Evolutionary conservation across 2,113 vertebrate species (phyloP), one percentile per base, ranked within the genome.

Genomic region (Protomyctophum bolini): DNA sequence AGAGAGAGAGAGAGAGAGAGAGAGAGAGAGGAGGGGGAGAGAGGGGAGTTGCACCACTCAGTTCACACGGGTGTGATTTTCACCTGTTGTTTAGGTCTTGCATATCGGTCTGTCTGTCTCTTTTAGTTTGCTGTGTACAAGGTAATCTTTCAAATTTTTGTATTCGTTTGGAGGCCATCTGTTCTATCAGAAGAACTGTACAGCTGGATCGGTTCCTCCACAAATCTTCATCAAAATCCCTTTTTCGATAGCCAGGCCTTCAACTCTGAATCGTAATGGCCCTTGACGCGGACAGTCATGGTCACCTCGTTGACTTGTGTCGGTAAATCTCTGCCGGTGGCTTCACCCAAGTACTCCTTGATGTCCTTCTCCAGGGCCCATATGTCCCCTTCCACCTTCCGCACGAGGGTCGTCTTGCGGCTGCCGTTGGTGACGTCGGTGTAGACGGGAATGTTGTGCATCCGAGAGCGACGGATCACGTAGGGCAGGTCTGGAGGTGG

Each of bases 391-490:
- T 96, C 96, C 54, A 98, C 93, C 72, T 94, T 96, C 1, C 96
- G 90, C 41, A 98, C 78, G 12, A 97, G 59, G 0, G 96, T 98
- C 57, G 90, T 93, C 64, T 77, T 89, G 7, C 95, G 91, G 80
- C 87, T 93, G 8, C 94, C 91, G 8, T 93, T 84, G 1, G 94
- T 96, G 54, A 94, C 70, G 70, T 96, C 93, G 0, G 72, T 94
- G 80, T 98, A 98, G 8, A 98, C 94, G 0, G 96, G 96, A 33
- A 97, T 56, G 68, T 96, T 98, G 89, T 98, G 94, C 96, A 98
- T 95, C 5, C 96, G 91, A 21, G 96, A 96, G 15, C 96, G 95
- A 11, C 95, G 93, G 56, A 98, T 91, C 68, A 93, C 91, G 79
- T 96, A 98, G 0, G 96, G 95, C 29, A 96, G 82, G 10, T 80